phyloP scores from a whole-genome alignment of 2,797 vertebrate species.

The Enteromius viviparus region DNA sequence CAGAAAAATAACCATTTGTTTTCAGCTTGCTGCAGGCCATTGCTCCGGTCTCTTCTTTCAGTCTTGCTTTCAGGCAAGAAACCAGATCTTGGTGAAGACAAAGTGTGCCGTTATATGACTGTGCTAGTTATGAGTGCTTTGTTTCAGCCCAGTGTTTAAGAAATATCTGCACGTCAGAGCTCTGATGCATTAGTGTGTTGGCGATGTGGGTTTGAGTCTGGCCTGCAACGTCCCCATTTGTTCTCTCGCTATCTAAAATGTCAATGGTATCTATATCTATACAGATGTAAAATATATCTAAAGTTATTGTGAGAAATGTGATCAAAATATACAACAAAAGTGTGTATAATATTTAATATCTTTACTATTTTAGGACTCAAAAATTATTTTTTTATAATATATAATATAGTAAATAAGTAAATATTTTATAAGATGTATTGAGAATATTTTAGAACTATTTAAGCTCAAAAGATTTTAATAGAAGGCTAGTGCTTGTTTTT shows the following conservation, averaged over 20 bases:
- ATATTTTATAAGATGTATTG: background rate
- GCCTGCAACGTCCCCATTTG: too few relatives aligned
- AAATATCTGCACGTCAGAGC: background rate
- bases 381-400: too few relatives aligned
- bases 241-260: background rate
- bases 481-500: too few relatives aligned
- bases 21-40: slow-evolving; percentile 68
- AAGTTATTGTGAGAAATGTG: background rate
- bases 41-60: slow-evolving; percentile 73
- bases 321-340: too few relatives aligned
- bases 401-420: background rate
- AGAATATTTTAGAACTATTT: background rate
- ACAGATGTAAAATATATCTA: background rate
- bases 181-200: background rate
- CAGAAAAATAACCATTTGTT: slow-evolving; percentile 73
- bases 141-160: slow-evolving; percentile 53
- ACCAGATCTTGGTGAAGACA: slow-evolving; percentile 61
- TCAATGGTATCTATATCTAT: background rate
- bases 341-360: background rate
- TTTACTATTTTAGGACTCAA: background rate
- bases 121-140: slow-evolving; percentile 63
- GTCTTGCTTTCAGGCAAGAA: slow-evolving; percentile 65
- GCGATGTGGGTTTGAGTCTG: background rate
- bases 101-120: slow-evolving; percentile 62
- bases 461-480: background rate